phyloP scores from a whole-genome alignment of 2,113 vertebrate species.

The Xiphophorus couchianus region DNA sequence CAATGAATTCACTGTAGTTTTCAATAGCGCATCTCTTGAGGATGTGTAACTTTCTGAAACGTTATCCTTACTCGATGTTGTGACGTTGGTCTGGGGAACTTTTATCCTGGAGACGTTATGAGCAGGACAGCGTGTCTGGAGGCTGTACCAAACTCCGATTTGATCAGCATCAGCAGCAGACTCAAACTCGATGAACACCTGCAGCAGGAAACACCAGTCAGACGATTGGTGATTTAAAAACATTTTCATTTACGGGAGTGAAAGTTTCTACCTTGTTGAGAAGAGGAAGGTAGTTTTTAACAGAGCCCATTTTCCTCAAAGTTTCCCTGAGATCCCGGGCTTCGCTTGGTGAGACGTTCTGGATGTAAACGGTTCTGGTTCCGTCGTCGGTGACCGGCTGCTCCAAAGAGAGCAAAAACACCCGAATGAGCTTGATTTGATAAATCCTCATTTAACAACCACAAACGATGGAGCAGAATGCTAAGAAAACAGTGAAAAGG shows the following conservation, averaged over 20 bases:
- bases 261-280: slow-evolving; percentile 55
- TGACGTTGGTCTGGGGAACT: not conserved
- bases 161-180: slow-evolving; percentile 19
- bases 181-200: slow-evolving; percentile 65
- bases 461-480: not conserved
- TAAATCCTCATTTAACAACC: not conserved
- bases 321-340: not conserved
- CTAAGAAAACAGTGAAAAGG: not conserved
- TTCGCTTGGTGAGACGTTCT: slow-evolving; percentile 31
- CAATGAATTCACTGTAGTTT: no score
- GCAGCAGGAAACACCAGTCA: not conserved
- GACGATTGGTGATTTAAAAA: not conserved
- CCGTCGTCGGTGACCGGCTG: not conserved
- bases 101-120: slow-evolving; percentile 31
- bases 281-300: slow-evolving; percentile 54
- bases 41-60: not conserved
- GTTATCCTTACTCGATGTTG: not conserved
- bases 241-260: not conserved
- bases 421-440: not conserved
- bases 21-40: no score
- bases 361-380: slow-evolving; percentile 11
- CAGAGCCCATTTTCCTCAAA: not conserved
- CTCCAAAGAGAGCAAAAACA: not conserved
- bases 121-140: not conserved
- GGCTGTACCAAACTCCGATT: slow-evolving; percentile 56